A percentile compares a stretch with the other conserved stretches of the same genome.
These are phyloP conservation scores for Mormyrus iriodes DNA, from an alignment of 2,113 vertebrate genomes.

Conservation along the genomic window DNA sequence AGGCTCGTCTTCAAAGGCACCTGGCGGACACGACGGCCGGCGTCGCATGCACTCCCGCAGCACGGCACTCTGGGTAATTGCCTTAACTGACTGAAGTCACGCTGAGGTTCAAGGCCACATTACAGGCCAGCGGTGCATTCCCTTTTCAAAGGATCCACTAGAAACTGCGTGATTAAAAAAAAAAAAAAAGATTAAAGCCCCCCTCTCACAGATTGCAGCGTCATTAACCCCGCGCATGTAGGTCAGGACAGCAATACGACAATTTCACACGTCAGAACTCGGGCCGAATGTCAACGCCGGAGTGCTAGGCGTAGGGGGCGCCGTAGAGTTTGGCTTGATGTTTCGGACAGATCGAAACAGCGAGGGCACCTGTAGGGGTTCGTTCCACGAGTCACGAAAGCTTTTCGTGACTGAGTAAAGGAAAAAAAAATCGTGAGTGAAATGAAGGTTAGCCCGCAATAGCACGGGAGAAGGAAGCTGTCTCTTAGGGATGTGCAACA, in stretches of 20 bases:
- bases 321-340: not conserved
- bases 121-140: not conserved
- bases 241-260: not conserved
- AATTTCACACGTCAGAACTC: not conserved
- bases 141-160: conserved; percentile 2
- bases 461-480: conserved; percentile 23
- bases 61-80: conserved; percentile 11
- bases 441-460: not conserved
- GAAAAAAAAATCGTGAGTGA: not conserved
- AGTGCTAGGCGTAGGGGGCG: not conserved
- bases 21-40: not conserved
- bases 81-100: conserved; percentile 14
- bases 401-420: not conserved
- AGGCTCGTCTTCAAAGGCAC: conserved; percentile 8
- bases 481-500: conserved; percentile 35
- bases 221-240: not conserved
- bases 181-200: not conserved
- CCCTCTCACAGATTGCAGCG: not conserved
- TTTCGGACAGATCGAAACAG: not conserved
- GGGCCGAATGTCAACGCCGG: not conserved
- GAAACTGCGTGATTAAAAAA: not conserved
- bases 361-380: not conserved
- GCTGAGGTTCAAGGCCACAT: not conserved
- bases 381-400: not conserved
- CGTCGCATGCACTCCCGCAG: not conserved